Evolutionary conservation across 2,797 vertebrate species (phyloP), one percentile per base, ranked within the genome.

Genomic region (Mormyrus proboscirostris): DNA sequence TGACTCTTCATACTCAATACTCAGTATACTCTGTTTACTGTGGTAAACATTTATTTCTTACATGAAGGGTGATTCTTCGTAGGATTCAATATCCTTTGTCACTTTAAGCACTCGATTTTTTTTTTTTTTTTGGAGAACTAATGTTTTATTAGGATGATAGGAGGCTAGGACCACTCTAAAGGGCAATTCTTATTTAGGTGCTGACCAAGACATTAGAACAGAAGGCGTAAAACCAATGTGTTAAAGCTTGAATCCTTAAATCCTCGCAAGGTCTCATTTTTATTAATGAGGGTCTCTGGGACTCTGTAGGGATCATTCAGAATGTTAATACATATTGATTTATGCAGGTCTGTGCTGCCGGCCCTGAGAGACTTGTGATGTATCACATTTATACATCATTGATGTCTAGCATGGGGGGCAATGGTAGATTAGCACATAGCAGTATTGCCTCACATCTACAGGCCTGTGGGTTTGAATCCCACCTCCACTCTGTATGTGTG

Each of bases 301-400:
- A 90, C 82, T 88, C 88, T 79, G 90, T 87, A 83, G 90, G 57
- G 85, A 89, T 90, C 59, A 88, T 86, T 89, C 90, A 25, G 82
- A 89, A 91, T 91, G 91, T 89, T 91, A 93, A 93, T 91, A 62
- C 33, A 38, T 87, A 92, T 92, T 91, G 92, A 93, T 93, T 93
- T 93, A 93, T 91, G 91, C 91, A 88, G 22, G 53, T 50, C 86
- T 55, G 90, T 41, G 69, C 51, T 88, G 87, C 79, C 1, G 29
- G 87, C 88, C 88, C 88, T 47, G 84, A 47, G 62, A 3, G 53
- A 57, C 57, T 38, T 29, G 44, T 85, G 79, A 89, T 85, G 82
- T 49, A 85, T 89, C 47, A 65, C 55, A 47, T 89, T 85, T 89
- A 85, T 89, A 57, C 82, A 85, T 89, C 79, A 62, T 14, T 7